Percentiles rank a stretch among this genome's conserved stretches.
Evolutionary conservation across 2,888 invertebrate species (phyloP).

Genomic region (Crossocerus cetratus): DNA sequence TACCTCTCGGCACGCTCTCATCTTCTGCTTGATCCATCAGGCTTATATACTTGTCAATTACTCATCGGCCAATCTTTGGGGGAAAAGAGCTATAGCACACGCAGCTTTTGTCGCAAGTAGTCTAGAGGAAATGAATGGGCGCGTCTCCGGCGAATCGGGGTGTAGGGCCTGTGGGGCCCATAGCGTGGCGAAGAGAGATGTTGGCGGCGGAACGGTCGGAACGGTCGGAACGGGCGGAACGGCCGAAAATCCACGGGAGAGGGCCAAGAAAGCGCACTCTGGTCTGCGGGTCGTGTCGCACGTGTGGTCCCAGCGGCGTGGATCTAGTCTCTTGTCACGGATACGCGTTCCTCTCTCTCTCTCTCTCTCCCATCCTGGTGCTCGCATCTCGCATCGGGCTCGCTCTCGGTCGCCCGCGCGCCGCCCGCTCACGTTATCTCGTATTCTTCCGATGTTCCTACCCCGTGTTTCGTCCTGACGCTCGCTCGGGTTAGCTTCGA

Average conservation of each 20-base stretch:
- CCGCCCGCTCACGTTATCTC: slow-evolving; percentile 54
- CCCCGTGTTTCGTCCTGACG: slow-evolving; percentile 63
- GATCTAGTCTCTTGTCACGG: slow-evolving; percentile 72
- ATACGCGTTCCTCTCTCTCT: slow-evolving; percentile 58
- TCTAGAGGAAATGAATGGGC: no score
- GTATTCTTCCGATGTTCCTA: slow-evolving; percentile 62
- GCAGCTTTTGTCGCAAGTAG: no score
- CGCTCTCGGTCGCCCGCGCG: slow-evolving; percentile 23
- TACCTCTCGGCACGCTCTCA: no score
- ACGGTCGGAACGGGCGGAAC: slow-evolving; percentile 33
- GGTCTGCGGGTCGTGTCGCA: slow-evolving; percentile 48
- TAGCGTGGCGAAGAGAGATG: slow-evolving; percentile 7
- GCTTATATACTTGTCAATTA: no score
- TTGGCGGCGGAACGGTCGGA: slow-evolving; percentile 32
- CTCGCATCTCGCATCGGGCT: slow-evolving; percentile 15
- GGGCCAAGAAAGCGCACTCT: slow-evolving; percentile 45
- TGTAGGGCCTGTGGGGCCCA: no score
- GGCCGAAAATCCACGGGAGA: slow-evolving; percentile 41
- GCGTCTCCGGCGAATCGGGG: no score
- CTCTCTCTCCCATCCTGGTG: not conserved
- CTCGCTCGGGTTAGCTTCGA: slow-evolving; percentile 63
- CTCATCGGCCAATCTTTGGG: no score
- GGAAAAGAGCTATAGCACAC: no score
- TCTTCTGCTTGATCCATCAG: no score
- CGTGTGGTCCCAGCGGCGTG: slow-evolving; percentile 62